A percentile compares a stretch with the other conserved stretches of the same genome.
These are phyloP conservation scores for Megalops atlanticus DNA, from an alignment of 2,113 vertebrate species.

Conservation along the genomic window DNA sequence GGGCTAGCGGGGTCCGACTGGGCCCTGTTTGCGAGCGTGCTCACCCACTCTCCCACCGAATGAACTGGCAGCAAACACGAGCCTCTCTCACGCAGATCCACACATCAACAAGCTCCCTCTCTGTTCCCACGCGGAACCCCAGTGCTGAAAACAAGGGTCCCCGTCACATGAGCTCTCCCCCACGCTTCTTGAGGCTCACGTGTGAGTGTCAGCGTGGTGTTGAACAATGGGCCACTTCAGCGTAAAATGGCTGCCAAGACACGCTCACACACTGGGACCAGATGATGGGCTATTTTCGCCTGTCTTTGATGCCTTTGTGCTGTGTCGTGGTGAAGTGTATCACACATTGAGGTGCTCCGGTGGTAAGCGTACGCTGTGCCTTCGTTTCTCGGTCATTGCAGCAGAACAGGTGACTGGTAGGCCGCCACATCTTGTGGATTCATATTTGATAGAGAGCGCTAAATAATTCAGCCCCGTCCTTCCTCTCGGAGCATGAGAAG, in stretches of 20 bases:
- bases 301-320: too few species aligned
- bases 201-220: neutral
- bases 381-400: too few species aligned
- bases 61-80: neutral
- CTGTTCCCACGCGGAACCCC: conserved; percentile 21
- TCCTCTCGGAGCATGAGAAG: neutral
- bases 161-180: neutral
- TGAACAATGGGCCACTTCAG: neutral
- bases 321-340: too few species aligned
- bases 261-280: neutral
- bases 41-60: conserved; percentile 19
- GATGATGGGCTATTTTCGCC: too few species aligned
- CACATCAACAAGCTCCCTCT: conserved; percentile 22
- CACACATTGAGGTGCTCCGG: too few species aligned
- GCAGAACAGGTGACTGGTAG: too few species aligned
- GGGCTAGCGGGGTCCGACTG: neutral
- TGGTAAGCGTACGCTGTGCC: too few species aligned
- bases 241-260: neutral
- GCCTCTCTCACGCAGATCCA: neutral
- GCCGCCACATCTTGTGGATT: too few species aligned
- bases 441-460: neutral
- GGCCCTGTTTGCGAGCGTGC: neutral
- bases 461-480: neutral
- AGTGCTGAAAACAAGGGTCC: conserved; percentile 7
- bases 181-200: neutral